Conservation (phyloP, 2,797 vertebrate genomes). For the Micropoecilia bifurca region DNA sequence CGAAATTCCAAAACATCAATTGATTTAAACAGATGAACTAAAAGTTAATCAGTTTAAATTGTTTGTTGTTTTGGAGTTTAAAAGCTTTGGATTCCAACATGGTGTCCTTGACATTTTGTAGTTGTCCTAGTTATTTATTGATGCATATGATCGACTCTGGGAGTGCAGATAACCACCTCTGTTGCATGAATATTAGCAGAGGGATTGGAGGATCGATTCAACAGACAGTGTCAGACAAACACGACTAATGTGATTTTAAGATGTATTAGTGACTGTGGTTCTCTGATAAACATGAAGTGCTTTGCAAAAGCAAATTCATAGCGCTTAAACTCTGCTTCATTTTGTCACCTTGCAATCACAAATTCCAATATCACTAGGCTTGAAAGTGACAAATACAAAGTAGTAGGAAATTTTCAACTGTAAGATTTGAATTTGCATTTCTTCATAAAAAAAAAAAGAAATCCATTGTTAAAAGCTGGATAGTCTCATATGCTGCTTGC, state of each 20-base stretch:
- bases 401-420: background rate
- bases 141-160: background rate
- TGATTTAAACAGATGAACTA: background rate
- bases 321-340: background rate
- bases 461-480: background rate
- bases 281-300: constrained; percentile 8
- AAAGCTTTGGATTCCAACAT: background rate
- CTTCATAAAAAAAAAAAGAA: background rate
- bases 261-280: background rate
- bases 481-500: background rate
- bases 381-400: constrained; percentile 1
- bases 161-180: no score
- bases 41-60: no score
- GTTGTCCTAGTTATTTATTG: constrained; percentile 5
- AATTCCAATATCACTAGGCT: background rate
- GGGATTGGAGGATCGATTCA: background rate
- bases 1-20: background rate
- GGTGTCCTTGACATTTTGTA: background rate
- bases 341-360: background rate
- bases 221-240: background rate
- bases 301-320: background rate
- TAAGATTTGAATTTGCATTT: background rate
- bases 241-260: background rate
- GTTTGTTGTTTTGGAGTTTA: background rate
- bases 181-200: no score